A percentile compares a stretch with the other conserved stretches of the same genome.
Conservation (phyloP, 1,140 invertebrate species). For the Latrodectus geometricus region DNA sequence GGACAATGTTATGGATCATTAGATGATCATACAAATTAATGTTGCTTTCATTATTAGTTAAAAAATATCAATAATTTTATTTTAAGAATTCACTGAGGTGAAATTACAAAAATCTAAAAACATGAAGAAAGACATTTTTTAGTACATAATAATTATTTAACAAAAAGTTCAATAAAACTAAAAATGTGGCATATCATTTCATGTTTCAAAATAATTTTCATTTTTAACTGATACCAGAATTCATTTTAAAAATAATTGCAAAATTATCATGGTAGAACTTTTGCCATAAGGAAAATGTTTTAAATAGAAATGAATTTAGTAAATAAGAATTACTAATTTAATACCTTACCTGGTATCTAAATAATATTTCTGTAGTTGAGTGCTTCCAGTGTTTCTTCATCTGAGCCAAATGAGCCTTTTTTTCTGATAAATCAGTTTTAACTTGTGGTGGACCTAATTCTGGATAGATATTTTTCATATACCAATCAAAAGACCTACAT, state of each 20-base stretch:
- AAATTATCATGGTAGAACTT: too few species aligned
- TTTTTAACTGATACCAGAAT: too few species aligned
- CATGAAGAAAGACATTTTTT: background rate
- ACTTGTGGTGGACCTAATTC: slow-evolving; percentile 74
- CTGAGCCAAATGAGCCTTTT: slow-evolving; percentile 35
- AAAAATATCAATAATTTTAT: too few species aligned
- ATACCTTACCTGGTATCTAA: slow-evolving; percentile 24
- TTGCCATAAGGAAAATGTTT: too few species aligned
- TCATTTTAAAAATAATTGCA: too few species aligned
- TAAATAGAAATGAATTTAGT: background rate
- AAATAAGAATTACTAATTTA: background rate
- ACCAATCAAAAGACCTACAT: slow-evolving; percentile 94
- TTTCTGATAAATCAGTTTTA: slow-evolving; percentile 42
- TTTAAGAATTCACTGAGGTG: too few species aligned
- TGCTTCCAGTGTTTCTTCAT: slow-evolving; percentile 44
- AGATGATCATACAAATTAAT: too few species aligned
- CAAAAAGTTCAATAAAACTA: background rate
- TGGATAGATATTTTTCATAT: slow-evolving; percentile 91
- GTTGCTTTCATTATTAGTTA: too few species aligned
- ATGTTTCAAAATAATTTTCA: too few species aligned
- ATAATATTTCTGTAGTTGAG: slow-evolving; percentile 30
- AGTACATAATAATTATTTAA: background rate
- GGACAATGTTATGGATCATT: too few species aligned
- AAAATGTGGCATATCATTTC: background rate
- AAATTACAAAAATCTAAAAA: background rate